Conservation (phyloP, 2,797 vertebrate genomes). For the Hemibagrus guttatus region DNA sequence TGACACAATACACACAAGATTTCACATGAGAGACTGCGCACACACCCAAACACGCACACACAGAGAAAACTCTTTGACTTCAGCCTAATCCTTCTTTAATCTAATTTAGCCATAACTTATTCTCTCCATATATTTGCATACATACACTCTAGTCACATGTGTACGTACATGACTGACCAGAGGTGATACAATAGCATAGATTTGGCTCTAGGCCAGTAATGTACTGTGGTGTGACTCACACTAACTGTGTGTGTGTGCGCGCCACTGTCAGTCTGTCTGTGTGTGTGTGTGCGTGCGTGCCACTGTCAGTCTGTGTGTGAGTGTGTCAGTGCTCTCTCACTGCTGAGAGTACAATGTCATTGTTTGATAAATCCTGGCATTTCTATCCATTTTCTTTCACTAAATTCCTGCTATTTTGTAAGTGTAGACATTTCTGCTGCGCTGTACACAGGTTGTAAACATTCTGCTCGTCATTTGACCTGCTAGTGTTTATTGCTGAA, state of each 20-base stretch:
- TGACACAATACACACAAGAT: constrained; percentile 30
- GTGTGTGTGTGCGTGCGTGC: constrained; percentile 13
- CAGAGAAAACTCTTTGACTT: neutral
- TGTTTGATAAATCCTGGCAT: neutral
- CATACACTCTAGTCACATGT: neutral
- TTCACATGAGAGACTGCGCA: neutral
- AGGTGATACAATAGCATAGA: constrained; percentile 25
- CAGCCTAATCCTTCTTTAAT: neutral
- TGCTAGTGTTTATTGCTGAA: neutral
- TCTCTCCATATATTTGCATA: neutral
- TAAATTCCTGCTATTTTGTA: no score
- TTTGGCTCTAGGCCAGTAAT: constrained; percentile 40
- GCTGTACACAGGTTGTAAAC: neutral
- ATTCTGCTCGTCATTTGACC: neutral
- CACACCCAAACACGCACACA: neutral
- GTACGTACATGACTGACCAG: neutral
- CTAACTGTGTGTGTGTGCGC: constrained; percentile 36
- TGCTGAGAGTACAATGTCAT: neutral
- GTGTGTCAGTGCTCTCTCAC: neutral
- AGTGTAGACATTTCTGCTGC: neutral
- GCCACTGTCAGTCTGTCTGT: constrained; percentile 32
- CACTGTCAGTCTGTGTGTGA: neutral
- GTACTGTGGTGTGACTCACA: constrained; percentile 22
- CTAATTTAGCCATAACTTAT: neutral
- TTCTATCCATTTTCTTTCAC: neutral